Conservation (phyloP, 2,797 vertebrate species). For the Podarcis siculus region DNA sequence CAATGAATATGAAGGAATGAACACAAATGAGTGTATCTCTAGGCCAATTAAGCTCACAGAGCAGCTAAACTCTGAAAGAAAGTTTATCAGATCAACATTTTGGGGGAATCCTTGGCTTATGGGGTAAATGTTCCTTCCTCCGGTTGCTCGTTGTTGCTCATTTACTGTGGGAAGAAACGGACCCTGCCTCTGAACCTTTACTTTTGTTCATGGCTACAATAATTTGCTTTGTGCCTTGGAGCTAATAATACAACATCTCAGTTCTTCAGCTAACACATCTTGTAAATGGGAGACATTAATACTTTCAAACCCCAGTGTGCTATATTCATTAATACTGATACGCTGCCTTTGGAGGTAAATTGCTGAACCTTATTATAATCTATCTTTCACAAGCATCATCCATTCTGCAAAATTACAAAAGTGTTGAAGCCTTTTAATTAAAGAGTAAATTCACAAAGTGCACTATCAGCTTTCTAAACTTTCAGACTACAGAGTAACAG, state of each 20-base stretch:
- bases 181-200: conserved; percentile 6
- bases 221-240: conserved; percentile 22
- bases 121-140: conserved; percentile 1
- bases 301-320: conserved; percentile 8
- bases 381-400: conserved; percentile 19
- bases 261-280: conserved; percentile 1
- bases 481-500: background rate
- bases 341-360: conserved; percentile 19
- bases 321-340: conserved; percentile 23
- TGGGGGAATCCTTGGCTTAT: background rate
- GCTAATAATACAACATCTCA: conserved; percentile 8
- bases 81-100: background rate
- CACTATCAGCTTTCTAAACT: conserved; percentile 2
- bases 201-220: background rate
- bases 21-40: background rate
- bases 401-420: conserved; percentile 15
- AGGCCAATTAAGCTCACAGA: background rate
- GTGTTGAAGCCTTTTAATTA: conserved; percentile 33
- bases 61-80: background rate
- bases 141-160: background rate
- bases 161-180: conserved; percentile 10
- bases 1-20: background rate
- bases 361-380: conserved; percentile 27
- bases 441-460: conserved; percentile 29
- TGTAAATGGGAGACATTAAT: conserved; percentile 21